Percentiles rank a stretch among this genome's conserved stretches.
Evolutionary conservation across 2,113 vertebrate genomes (phyloP).

Genomic region (Corapipo altera): DNA sequence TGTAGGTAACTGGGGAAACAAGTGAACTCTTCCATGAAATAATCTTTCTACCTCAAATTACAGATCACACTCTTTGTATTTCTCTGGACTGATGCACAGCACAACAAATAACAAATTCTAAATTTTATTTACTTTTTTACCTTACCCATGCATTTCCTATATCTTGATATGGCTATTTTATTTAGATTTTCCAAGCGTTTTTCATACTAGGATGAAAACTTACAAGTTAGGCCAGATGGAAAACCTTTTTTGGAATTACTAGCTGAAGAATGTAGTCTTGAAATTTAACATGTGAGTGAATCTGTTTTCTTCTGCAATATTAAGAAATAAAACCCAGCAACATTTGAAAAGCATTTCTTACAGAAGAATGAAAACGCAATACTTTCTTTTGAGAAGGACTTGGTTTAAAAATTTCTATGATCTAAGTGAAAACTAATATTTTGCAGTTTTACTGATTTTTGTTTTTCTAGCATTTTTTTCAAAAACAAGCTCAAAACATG

Average conservation of each 20-base stretch:
- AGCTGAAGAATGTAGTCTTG: not conserved
- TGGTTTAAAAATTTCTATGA: not conserved
- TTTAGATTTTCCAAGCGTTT: not conserved
- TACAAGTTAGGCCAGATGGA: not conserved
- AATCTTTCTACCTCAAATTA: not conserved
- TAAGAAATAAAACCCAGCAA: not conserved
- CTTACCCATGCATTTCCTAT: not conserved
- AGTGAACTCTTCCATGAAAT: not conserved
- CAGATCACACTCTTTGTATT: not conserved
- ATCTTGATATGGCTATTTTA: not conserved
- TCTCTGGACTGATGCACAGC: not conserved
- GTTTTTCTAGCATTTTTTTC: not conserved
- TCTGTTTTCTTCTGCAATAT: not conserved
- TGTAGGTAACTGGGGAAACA: not conserved
- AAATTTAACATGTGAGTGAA: not conserved
- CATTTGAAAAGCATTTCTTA: not conserved
- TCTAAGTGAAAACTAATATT: not conserved
- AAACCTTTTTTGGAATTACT: not conserved
- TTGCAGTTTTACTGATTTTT: not conserved
- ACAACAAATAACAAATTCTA: not conserved
- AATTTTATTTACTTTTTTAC: not conserved
- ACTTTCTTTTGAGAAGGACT: not conserved
- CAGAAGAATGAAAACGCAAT: not conserved
- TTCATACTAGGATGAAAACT: not conserved
- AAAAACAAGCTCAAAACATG: not conserved